Conservation (phyloP, 1,140 invertebrate genomes). For the Platyscapa corneri region DNA sequence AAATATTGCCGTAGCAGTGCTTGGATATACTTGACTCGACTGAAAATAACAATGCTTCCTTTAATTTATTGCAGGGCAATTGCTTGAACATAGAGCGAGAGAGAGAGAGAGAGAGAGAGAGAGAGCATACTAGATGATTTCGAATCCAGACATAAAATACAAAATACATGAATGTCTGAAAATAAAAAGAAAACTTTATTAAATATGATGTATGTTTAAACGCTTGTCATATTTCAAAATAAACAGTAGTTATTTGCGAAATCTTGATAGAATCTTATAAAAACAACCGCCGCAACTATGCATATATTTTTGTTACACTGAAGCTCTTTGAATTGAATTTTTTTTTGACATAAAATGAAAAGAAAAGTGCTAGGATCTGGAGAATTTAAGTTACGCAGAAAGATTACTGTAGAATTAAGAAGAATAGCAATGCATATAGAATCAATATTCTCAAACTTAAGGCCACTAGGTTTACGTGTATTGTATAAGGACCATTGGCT, state of each 20-base stretch:
- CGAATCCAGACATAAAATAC: no score
- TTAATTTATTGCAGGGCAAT: no score
- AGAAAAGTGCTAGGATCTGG: neutral
- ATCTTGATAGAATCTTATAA: neutral
- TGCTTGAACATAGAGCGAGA: no score
- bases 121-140: no score
- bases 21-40: neutral
- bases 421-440: neutral
- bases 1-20: neutral
- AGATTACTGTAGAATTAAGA: neutral
- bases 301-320: neutral
- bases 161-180: no score
- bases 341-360: neutral
- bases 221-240: neutral
- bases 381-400: neutral
- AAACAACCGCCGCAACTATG: neutral
- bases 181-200: no score
- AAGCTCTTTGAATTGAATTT: neutral
- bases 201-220: neutral
- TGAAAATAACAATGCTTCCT: neutral
- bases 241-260: neutral
- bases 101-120: no score
- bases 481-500: neutral
- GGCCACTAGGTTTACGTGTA: neutral
- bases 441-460: neutral